Base-by-base conservation (phyloP, 2,113 vertebrate genomes). In the Monarcha castaneiventris region DNA sequence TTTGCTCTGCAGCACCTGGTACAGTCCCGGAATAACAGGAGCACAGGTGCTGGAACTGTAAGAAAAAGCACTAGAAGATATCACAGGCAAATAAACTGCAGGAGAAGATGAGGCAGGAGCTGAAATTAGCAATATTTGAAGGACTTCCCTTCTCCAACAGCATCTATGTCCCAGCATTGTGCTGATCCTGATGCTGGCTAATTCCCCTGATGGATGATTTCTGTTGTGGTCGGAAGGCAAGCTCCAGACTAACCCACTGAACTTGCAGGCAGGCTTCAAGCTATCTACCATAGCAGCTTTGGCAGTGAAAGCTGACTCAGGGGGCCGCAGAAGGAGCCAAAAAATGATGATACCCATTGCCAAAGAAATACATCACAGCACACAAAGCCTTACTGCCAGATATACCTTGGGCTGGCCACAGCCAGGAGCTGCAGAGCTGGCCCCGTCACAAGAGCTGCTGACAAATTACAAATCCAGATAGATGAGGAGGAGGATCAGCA, bases 381-480 rank as follows among this genome's bases (percentile, higher is more conserved):
- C 56, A 95, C 92, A 96, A 73, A 95, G 95, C 93, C 94, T 95
- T 4, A 1, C 91, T 97, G 97, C 97, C 97, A 96, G 95, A 84
- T 87, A 94, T 39, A 97, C 97, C 97, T 97, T 95, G 87, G 80
- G 84, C 92, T 69, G 96, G 95, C 95, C 95, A 68, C 95, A 72
- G 97, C 95, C 97, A 61, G 79, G 44, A 94, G 84, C 73, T 58
- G 84, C 69, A 84, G 90, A 84, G 93, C 93, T 79, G 39, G 78
- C 94, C 88, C 77, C 2, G 5, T 52, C 41, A 12, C 87, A 69
- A 32, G 93, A 94, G 82, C 95, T 94, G 92, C 96, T 94, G 95
- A 94, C 95, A 91, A 87, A 80, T 58, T 61, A 80, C 71, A 89
- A 19, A 91, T 26, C 16, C 81, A 67, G 87, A 80, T 11, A 71